Evolutionary conservation across 2,113 vertebrate species (phyloP), one percentile per base, ranked within the genome.

Genomic region (Gnathonemus echidnorhynchus): DNA sequence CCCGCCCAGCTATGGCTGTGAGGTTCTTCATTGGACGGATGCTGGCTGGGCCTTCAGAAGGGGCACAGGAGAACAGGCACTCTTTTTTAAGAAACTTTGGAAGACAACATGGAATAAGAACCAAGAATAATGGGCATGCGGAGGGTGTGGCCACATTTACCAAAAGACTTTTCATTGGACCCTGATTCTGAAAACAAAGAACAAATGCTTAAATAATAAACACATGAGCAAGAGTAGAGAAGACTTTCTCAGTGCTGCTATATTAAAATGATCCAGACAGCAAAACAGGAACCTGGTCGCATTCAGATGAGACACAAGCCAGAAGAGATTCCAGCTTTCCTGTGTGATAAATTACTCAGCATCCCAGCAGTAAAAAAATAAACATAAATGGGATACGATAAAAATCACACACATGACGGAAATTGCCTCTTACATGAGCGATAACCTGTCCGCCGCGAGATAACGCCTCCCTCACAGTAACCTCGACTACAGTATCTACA

Each of bases 1-100:
- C 98, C 90, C 98, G 95, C 9, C 98, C 98, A 0, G 97, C 98
- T 83, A 99, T 98, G 35, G 98, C 98, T 24, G 98, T 99, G 95
- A 99, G 98, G 91, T 99, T 99, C 95, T 98, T 99, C 98, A 99
- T 99, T 31, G 98, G 97, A 70, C 98, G 97, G 88, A 99, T 99
- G 93, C 97, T 99, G 90, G 98, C 98, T 52, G 97, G 97, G 91
- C 98, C 98, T 99, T 91, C 94, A 92, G 84, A 70, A 70, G 93
- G 92, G 88, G 92, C 90, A 92, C 21, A 93, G 91, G 93, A 91
- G 93, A 95, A 91, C 91, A 92, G 89, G 77, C 92, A 93, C 93
- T 96, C 94, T 94, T 46, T 85, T 96, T 95, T 95, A 95, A 95
- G 94, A 92, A 90, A 94, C 93, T 93, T 93, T 92, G 91, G 39